Evolutionary conservation across 2,113 vertebrate species (phyloP), one percentile per base, ranked within the genome.

Genomic region (human): DNA sequence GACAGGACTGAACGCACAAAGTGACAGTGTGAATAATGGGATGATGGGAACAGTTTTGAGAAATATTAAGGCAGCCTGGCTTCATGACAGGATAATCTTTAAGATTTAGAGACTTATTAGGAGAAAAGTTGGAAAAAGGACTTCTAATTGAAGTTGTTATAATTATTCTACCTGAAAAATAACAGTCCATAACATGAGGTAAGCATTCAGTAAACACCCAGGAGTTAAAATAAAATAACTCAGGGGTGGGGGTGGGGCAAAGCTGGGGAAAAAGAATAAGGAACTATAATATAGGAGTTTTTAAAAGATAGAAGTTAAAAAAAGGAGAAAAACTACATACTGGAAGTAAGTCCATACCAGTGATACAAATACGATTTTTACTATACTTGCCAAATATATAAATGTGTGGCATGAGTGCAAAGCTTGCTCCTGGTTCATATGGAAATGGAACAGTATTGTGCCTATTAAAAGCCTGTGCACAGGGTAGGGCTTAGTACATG

Each of bases 161-260:
- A 72, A 55, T 64, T 72, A 43, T 40, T n/a, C 8, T 18, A 89
- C 8, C 80, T 93, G 48, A 88, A 92, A 90, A 94, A 88, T 55
- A 93, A 45, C 2, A 84, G 50, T 59, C 8, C 11, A 40, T 38
- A 18, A 48, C 16, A 50, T 48, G 75, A 59, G 40, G 5, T 52
- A 57, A 93, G 30, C 48, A 90, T 16, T 45, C 66, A 87, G 11
- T 35, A 90, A 91, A 83, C n/a, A 48, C 7, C 1, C 4, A 90
- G 8, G 22, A 43, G 20, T 16, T 83, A 80, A 95, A 57, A 8
- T 83, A 72, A 95, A 57, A 8, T 64, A 90, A 50, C 8, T 64
- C 7, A 68, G 38, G 5, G 2, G 3, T 14, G 23, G 17, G 22
- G 17, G 14, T 27, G 1, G 9, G 5, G 6, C 3, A 22, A 81